Evolutionary conservation across 2,113 vertebrate species (phyloP), one percentile per base, ranked within the genome.

Genomic region (Plecotus auritus): DNA sequence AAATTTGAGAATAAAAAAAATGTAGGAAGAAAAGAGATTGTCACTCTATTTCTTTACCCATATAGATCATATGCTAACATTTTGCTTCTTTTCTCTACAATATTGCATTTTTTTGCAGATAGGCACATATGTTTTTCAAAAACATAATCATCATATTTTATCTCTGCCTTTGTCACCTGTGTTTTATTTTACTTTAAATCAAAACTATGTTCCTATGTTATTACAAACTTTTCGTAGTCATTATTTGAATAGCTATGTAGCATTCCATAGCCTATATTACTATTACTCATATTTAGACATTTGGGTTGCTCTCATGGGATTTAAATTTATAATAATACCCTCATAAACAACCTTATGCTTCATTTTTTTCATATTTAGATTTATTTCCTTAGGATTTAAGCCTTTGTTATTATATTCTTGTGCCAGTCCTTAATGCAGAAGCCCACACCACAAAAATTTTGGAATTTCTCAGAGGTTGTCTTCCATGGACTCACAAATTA

Each of bases 291-390:
- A 92, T 73, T 69, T 84, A 84, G 70, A 90, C 14, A 85, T 77
- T 87, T 67, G 7, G 37, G 26, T 74, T 83, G n/a, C 7, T 93
- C 82, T 95, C 17, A 49, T 78, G 67, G 45, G 32, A 20, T 74
- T 94, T 85, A 69, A 78, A 94, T 78, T 74, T 69, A 88, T 72
- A 92, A 91, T 93, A 90, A 91, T 49, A 51, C 16, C 88, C 72
- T 64, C 30, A 45, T 69, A 59, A 94, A 81, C 20, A 90, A 5
- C 8, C 66, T 91, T 85, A 28, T 42, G 5, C 49, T 87, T 22
- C 17, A 87, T 49, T 51, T 49, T 42, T 70, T 80, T 85, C 9
- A 67, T 7, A 35, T 78, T 85, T 20, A 85, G 12, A 4, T 70
- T 80, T 93, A 42, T 81, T 88, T 89, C 30, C 18, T 80, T 83